Conservation (phyloP, 2,888 invertebrate species). For the Parascotia fuliginaria region DNA sequence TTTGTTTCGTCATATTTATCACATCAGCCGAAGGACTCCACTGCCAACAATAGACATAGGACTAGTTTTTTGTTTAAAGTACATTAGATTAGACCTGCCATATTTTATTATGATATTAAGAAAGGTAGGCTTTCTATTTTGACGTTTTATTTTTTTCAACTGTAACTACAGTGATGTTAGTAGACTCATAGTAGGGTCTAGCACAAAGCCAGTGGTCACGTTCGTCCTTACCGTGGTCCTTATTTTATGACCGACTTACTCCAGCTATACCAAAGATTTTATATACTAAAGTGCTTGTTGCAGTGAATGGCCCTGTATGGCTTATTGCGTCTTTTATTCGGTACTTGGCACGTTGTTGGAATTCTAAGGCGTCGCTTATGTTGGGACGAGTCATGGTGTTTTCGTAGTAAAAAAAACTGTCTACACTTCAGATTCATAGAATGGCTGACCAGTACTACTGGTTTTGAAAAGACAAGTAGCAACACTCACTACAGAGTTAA, state of each 20-base stretch:
- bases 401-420: not conserved
- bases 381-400: not conserved
- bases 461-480: too few relatives aligned
- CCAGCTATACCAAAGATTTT: constrained; percentile 32
- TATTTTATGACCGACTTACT: constrained; percentile 36
- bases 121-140: too few relatives aligned
- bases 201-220: constrained; percentile 30
- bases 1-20: too few relatives aligned
- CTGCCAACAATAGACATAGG: too few relatives aligned
- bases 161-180: not conserved
- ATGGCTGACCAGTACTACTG: too few relatives aligned
- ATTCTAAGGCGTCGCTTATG: constrained; percentile 3
- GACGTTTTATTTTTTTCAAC: too few relatives aligned
- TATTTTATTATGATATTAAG: too few relatives aligned
- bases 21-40: too few relatives aligned
- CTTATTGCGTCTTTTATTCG: constrained; percentile 34
- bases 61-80: too few relatives aligned
- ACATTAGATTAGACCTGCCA: too few relatives aligned
- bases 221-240: constrained; percentile 18
- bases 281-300: constrained; percentile 39
- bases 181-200: constrained; percentile 17
- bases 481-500: too few relatives aligned
- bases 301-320: constrained; percentile 33
- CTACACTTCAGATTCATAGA: not conserved
- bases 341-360: constrained; percentile 15